Conservation (phyloP, 1,140 invertebrate species). For the Drosophila pruinosa region DNA sequence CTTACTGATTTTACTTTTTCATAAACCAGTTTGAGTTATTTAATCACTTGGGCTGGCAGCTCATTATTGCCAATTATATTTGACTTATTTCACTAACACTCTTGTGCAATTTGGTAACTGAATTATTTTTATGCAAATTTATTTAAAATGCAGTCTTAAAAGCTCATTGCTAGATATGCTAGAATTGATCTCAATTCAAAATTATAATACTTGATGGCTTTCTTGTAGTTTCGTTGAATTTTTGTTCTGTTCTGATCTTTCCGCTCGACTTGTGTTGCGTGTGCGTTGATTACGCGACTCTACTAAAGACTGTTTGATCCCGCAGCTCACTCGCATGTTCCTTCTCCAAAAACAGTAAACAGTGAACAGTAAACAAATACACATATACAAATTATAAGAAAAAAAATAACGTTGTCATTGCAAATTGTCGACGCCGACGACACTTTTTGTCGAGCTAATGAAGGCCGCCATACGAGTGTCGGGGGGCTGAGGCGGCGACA, state of each 20-base stretch:
- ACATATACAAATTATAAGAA: conserved; percentile 11
- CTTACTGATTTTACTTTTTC: background rate
- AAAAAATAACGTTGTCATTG: conserved; percentile 54
- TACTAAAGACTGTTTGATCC: conserved; percentile 63
- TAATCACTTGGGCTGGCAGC: background rate
- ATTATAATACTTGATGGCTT: conserved; percentile 3
- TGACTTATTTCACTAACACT: background rate
- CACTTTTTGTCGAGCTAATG: conserved; percentile 66
- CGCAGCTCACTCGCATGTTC: conserved; percentile 63
- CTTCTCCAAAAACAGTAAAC: conserved; percentile 62
- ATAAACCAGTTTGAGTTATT: background rate
- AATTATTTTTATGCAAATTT: background rate
- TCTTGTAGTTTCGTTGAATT: conserved; percentile 1
- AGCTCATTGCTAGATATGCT: too few relatives aligned
- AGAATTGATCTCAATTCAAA: too few relatives aligned
- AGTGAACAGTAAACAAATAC: conserved; percentile 50
- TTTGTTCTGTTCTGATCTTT: background rate
- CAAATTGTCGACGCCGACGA: conserved; percentile 68
- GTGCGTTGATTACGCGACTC: conserved; percentile 66
- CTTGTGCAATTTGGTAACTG: background rate
- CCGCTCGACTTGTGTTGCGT: conserved; percentile 49
- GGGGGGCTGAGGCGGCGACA: conserved; percentile 21
- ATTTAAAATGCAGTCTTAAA: background rate
- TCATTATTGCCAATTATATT: background rate
- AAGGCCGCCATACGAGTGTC: conserved; percentile 45